These are phyloP conservation scores for Ptyas mucosa DNA, from an alignment of 2,113 vertebrate genomes.

Conservation along the genomic window DNA sequence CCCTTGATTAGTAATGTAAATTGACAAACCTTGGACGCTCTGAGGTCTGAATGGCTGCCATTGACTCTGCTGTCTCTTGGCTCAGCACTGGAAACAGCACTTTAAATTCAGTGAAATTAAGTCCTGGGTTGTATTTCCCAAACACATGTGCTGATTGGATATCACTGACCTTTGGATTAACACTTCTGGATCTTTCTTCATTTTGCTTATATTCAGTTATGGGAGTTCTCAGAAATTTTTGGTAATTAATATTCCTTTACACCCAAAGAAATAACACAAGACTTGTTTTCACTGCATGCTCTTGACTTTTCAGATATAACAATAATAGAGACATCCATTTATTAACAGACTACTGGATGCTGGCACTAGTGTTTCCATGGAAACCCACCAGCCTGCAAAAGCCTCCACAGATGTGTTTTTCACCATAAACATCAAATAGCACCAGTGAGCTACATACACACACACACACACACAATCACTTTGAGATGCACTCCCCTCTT, in stretches of 20 bases:
- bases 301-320: conserved; percentile 14
- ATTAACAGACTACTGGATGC: conserved; percentile 16
- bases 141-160: background rate
- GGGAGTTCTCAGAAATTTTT: conserved; percentile 21
- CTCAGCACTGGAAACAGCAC: background rate
- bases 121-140: background rate
- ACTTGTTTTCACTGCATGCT: background rate
- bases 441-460: conserved; percentile 36
- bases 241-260: conserved; percentile 13
- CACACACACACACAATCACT: background rate
- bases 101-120: background rate
- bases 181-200: background rate
- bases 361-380: conserved; percentile 58
- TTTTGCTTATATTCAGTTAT: conserved; percentile 6
- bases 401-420: conserved; percentile 40
- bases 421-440: conserved; percentile 52
- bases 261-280: background rate
- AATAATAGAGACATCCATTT: conserved; percentile 49
- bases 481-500: background rate
- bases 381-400: conserved; percentile 39
- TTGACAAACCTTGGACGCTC: background rate
- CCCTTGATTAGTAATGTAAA: background rate
- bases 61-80: background rate
- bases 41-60: too few relatives aligned
- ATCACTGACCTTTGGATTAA: background rate